Evolutionary conservation across 1,140 invertebrate species (phyloP).

Genomic region (Drosophila pseudoobscura): DNA sequence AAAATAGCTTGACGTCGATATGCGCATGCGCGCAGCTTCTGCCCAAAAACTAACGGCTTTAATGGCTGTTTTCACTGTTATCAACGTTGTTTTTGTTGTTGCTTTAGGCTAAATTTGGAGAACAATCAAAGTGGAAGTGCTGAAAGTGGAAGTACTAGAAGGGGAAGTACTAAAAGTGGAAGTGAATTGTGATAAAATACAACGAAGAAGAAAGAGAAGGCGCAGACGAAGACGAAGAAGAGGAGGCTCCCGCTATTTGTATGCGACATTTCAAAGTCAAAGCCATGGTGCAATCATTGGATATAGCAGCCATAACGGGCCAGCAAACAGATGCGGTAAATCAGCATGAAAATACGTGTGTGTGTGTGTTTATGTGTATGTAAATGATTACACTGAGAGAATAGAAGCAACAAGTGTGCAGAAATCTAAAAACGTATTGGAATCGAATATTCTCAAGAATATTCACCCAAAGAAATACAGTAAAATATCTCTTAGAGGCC

Average conservation of each 20-base stretch:
- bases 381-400: no score
- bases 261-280: constrained; percentile 79
- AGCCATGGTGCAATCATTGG: constrained; percentile 79
- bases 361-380: no score
- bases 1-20: constrained; percentile 36
- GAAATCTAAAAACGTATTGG: constrained; percentile 5
- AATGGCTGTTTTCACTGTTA: constrained; percentile 7
- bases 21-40: constrained; percentile 62
- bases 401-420: constrained; percentile 1
- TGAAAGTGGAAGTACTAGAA: constrained; percentile 18
- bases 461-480: no score
- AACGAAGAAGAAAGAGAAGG: not conserved
- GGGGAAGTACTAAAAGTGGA: constrained; percentile 6
- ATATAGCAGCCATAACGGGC: constrained; percentile 79
- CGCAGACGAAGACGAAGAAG: constrained; percentile 1
- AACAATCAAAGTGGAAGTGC: constrained; percentile 8
- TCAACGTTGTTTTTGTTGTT: constrained; percentile 26
- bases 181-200: constrained; percentile 2
- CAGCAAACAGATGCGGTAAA: constrained; percentile 78
- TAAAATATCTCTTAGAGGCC: no score
- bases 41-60: constrained; percentile 33
- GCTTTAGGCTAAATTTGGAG: constrained; percentile 37
- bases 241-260: constrained; percentile 34
- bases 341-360: constrained; percentile 21
- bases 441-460: not conserved